These are phyloP conservation scores for Phylloscopus trochilus DNA, from an alignment of 2,113 vertebrate genomes.

Conservation along the genomic window DNA sequence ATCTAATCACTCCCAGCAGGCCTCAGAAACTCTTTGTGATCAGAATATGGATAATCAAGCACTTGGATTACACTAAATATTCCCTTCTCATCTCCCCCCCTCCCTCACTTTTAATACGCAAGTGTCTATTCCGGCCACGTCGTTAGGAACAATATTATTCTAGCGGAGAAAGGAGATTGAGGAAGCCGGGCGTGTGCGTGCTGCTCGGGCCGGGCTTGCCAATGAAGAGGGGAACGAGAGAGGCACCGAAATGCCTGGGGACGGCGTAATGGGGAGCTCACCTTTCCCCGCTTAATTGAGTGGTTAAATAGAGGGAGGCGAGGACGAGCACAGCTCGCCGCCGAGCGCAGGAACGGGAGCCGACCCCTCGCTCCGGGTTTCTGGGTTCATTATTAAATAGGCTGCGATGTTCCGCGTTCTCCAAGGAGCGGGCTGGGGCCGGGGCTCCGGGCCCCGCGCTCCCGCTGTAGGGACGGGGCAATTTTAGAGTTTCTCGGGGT, in stretches of 20 bases:
- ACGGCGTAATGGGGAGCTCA: slow-evolving; percentile 20
- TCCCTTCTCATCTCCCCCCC: slow-evolving; percentile 68
- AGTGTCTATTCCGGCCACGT: slow-evolving; percentile 87
- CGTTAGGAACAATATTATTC: slow-evolving; percentile 84
- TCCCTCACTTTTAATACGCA: slow-evolving; percentile 77
- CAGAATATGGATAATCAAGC: slow-evolving; percentile 89
- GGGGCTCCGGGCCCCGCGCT: background rate
- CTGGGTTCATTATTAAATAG: background rate
- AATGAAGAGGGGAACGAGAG: slow-evolving; percentile 76
- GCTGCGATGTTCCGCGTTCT: background rate
- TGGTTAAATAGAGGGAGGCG: slow-evolving; percentile 41
- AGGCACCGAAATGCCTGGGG: slow-evolving; percentile 56
- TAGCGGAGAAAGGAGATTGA: slow-evolving; percentile 67
- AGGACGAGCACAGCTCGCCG: slow-evolving; percentile 28
- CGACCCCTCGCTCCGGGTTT: slow-evolving; percentile 13
- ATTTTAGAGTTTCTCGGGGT: background rate
- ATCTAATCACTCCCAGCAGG: slow-evolving; percentile 87
- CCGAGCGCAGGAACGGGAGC: background rate
- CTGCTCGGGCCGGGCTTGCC: slow-evolving; percentile 74
- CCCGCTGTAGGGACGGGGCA: background rate
- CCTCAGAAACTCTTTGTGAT: slow-evolving; percentile 83
- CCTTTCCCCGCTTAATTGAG: slow-evolving; percentile 59
- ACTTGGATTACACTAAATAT: slow-evolving; percentile 80
- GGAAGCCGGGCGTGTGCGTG: slow-evolving; percentile 74
- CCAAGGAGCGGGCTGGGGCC: background rate